These are phyloP conservation scores for Botia kubotai DNA, from an alignment of 2,797 vertebrate species.

Conservation along the genomic window DNA sequence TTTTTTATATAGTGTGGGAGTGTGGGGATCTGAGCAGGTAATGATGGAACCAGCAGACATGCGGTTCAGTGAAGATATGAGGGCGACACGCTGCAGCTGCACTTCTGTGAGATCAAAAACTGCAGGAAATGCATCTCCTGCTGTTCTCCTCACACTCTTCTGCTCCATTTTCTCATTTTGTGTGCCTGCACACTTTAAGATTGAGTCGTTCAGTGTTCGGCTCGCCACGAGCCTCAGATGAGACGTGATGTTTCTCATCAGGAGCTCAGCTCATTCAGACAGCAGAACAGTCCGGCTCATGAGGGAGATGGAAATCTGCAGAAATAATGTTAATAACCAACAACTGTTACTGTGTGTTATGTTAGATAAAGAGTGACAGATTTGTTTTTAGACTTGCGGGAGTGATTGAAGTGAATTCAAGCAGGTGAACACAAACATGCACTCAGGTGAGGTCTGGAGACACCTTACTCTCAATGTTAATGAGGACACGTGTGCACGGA, in stretches of 20 bases:
- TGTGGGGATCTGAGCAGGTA: slow-evolving; percentile 11
- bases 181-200: not conserved
- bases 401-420: not conserved
- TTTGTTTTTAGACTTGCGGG: slow-evolving; percentile 32
- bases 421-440: slow-evolving; percentile 3
- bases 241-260: not conserved
- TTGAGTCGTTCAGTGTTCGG: not conserved
- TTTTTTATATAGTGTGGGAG: slow-evolving; percentile 34
- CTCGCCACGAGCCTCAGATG: not conserved
- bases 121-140: not conserved
- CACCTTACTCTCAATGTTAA: slow-evolving; percentile 54
- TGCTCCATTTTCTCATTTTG: not conserved
- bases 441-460: not conserved
- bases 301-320: not conserved
- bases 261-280: not conserved
- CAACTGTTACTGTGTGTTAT: not conserved
- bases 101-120: not conserved
- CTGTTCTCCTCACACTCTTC: not conserved
- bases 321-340: not conserved
- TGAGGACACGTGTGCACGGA: slow-evolving; percentile 51
- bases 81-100: slow-evolving; percentile 7
- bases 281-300: too few relatives aligned
- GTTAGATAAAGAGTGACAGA: not conserved
- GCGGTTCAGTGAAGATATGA: not conserved
- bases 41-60: not conserved